Conservation (phyloP, 2,797 vertebrate genomes). For the Euthynnus affinis region DNA sequence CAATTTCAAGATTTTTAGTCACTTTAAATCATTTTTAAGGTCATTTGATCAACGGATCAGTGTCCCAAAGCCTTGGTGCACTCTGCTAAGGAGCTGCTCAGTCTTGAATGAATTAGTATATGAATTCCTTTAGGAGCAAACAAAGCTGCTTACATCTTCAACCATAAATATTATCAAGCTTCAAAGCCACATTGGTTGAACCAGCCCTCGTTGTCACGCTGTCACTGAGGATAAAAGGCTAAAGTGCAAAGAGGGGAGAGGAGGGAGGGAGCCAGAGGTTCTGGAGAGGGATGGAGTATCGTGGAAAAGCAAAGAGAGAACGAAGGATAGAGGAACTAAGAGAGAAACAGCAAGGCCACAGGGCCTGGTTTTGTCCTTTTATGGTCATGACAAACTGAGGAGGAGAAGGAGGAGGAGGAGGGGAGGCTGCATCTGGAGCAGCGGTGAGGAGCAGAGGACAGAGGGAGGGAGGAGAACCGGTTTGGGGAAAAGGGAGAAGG, state of each 20-base stretch:
- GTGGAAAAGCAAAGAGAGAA: constrained; percentile 8
- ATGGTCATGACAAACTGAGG: constrained; percentile 78
- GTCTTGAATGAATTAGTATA: not conserved
- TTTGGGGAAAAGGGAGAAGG: constrained; percentile 18
- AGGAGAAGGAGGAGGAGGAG: constrained; percentile 54
- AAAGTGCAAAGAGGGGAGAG: not conserved
- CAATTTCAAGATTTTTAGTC: no score
- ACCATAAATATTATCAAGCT: not conserved
- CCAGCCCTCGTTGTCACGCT: not conserved
- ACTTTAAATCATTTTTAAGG: not conserved
- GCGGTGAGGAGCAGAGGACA: constrained; percentile 22
- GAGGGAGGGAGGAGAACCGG: constrained; percentile 28
- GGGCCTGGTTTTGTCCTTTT: constrained; percentile 79
- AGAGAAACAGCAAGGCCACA: constrained; percentile 39
- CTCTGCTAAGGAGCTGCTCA: no score
- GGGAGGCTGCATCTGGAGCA: constrained; percentile 63
- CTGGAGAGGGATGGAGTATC: constrained; percentile 5
- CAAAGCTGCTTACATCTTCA: not conserved
- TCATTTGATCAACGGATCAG: not conserved
- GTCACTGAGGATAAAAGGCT: not conserved
- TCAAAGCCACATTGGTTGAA: not conserved
- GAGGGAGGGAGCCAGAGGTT: not conserved
- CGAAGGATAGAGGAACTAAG: constrained; percentile 2
- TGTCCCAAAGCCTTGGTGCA: not conserved
- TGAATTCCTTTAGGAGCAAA: not conserved